These are phyloP conservation scores for Nasonia longicornis DNA, from an alignment of 1,140 invertebrate genomes.

Conservation along the genomic window DNA sequence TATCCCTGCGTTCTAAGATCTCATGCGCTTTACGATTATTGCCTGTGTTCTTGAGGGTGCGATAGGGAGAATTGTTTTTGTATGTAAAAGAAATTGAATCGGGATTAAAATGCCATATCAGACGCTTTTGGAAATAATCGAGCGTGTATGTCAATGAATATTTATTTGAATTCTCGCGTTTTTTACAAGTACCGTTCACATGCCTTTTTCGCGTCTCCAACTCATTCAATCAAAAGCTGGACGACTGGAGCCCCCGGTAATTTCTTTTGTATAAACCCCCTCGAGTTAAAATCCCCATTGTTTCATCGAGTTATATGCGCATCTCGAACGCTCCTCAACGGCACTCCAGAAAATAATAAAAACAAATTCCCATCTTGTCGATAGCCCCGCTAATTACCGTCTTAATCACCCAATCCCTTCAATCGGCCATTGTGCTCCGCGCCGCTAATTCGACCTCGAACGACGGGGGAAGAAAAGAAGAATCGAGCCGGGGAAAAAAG, in stretches of 20 bases:
- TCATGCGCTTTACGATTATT: constrained; percentile 43
- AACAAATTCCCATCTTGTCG: background rate
- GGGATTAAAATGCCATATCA: background rate
- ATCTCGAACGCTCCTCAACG: constrained; percentile 20
- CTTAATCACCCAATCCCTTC: constrained; percentile 44
- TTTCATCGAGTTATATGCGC: constrained; percentile 3
- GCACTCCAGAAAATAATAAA: constrained; percentile 18
- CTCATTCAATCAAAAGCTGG: background rate
- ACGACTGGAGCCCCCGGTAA: background rate
- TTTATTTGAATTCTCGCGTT: background rate
- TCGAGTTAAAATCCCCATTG: constrained; percentile 35
- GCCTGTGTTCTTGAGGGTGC: constrained; percentile 30
- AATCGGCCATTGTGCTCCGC: constrained; percentile 48
- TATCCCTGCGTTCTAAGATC: constrained; percentile 51
- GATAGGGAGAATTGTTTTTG: constrained; percentile 14
- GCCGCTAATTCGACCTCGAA: constrained; percentile 49
- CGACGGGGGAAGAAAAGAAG: constrained; percentile 13
- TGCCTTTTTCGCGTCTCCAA: no score
- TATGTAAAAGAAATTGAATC: background rate
- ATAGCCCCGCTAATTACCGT: constrained; percentile 25
- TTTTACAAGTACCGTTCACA: no score
- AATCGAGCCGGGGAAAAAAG: constrained; percentile 15
- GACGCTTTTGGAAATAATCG: background rate
- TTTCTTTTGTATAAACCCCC: background rate
- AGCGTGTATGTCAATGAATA: background rate